phyloP scores from a whole-genome alignment of 2,113 vertebrate genomes.

The Geococcyx californianus region DNA sequence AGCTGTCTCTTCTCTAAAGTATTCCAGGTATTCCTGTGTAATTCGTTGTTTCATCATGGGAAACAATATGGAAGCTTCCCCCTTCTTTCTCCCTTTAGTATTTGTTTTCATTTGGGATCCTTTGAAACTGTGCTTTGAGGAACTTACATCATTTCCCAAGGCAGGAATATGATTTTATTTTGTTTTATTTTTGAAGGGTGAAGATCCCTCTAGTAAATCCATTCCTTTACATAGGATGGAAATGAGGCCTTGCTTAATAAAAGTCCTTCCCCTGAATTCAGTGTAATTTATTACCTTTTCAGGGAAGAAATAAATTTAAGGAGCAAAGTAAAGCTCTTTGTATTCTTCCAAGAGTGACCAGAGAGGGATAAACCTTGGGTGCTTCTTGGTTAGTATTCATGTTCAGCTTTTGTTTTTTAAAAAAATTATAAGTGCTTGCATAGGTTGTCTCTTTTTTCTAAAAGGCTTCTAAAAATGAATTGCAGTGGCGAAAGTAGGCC shows the following conservation, averaged over 20 bases:
- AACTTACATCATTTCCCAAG: background rate
- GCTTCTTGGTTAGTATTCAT: background rate
- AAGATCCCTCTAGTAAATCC: background rate
- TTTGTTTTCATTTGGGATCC: background rate
- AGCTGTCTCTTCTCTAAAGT: background rate
- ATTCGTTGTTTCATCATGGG: background rate
- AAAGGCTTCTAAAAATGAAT: background rate
- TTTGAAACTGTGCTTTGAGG: conserved; percentile 29
- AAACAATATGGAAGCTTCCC: background rate
- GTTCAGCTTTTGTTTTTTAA: background rate
- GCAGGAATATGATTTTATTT: background rate
- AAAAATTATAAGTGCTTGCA: background rate
- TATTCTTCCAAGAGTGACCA: background rate
- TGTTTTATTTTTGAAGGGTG: background rate
- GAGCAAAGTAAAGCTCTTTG: background rate
- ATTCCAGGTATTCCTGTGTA: background rate
- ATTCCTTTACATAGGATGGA: background rate
- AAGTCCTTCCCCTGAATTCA: background rate
- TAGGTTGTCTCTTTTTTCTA: background rate
- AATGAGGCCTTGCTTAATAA: conserved; percentile 15
- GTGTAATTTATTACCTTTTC: conserved; percentile 9
- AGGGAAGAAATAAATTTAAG: background rate
- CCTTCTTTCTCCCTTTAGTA: background rate
- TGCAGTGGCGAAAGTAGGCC: background rate
- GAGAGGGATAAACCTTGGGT: background rate